A percentile compares a stretch with the other conserved stretches of the same genome.
Conservation (phyloP, 1,140 invertebrate genomes). For the Zaprionus davidi region DNA sequence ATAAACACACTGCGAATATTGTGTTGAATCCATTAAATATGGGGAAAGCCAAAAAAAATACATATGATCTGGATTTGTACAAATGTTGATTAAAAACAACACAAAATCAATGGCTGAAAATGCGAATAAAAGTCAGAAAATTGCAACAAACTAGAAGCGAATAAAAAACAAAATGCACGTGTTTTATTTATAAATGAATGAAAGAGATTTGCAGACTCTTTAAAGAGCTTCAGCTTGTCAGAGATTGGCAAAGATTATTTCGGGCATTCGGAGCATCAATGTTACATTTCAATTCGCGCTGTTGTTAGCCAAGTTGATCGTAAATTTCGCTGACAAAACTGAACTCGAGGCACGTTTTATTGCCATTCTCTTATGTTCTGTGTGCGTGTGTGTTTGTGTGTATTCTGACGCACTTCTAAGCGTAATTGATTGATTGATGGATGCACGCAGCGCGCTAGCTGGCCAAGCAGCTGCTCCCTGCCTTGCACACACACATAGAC, state of each 20-base stretch:
- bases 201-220: background rate
- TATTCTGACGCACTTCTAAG: constrained; percentile 57
- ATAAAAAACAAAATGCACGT: background rate
- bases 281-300: constrained; percentile 42
- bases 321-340: constrained; percentile 72
- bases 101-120: constrained; percentile 5
- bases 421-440: constrained; percentile 81
- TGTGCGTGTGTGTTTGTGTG: constrained; percentile 20
- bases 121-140: constrained; percentile 7
- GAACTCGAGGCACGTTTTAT: constrained; percentile 65
- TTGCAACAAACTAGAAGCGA: background rate
- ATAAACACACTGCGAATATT: constrained; percentile 27
- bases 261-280: background rate
- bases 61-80: background rate
- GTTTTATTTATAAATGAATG: background rate
- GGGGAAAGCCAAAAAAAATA: constrained; percentile 4
- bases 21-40: constrained; percentile 28
- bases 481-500: background rate
- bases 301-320: constrained; percentile 59
- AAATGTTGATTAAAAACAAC: constrained; percentile 28
- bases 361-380: constrained; percentile 32
- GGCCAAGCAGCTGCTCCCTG: constrained; percentile 32
- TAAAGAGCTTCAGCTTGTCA: background rate
- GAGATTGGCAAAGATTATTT: background rate
- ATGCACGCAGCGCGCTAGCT: constrained; percentile 34